Evolutionary conservation across 2,888 invertebrate species (phyloP), one percentile per base, ranked within the genome.

Genomic region (Ischnus inquisitorius): DNA sequence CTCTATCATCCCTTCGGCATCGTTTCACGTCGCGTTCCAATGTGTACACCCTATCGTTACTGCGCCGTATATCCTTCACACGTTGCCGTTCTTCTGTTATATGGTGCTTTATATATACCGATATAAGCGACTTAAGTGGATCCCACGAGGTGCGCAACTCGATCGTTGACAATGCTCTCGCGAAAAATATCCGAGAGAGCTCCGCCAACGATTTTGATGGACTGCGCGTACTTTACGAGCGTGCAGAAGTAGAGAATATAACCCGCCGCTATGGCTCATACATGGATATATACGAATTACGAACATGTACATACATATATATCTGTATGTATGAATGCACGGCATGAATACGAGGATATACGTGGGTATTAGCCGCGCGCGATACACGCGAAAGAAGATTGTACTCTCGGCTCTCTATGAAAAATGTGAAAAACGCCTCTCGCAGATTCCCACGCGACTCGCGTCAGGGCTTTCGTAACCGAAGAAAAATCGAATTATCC

Each of bases 21-120:
- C 79, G 77, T 48, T 82, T 71, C 72, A 75, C 79, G 48, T 83
- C 76, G 60, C 54, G 68, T 71, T 54, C 43, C 69, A 69, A 51
- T 19, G 43, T 48, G 43, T 68, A 69, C 22, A 68, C 64, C 34
- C 51, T 74, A 69, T 68, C 75, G 75, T 62, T 64, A 76, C 62
- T 64, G 22, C 19, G n/a, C 10, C n/a, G 28, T 77, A 54, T 54
- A 57, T 60, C 39, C 8, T 62, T 8, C 46, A n/a, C 46, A 46
- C 57, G 54, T 39, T n/a, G 39, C 54, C 48, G 48, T 28, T n/a
- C 8, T 60, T 28, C 28, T 12, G 57, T 46, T 46, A 46, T 28
- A n/a, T 25, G 6, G 25, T 60, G 28, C n/a, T 25, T 8, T 28
- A 22, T 25, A 28, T 25, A n/a, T n/a, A n/a, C 16, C 51, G 39